Conservation (phyloP, 2,113 vertebrate species). For the Caranx melampygus region DNA sequence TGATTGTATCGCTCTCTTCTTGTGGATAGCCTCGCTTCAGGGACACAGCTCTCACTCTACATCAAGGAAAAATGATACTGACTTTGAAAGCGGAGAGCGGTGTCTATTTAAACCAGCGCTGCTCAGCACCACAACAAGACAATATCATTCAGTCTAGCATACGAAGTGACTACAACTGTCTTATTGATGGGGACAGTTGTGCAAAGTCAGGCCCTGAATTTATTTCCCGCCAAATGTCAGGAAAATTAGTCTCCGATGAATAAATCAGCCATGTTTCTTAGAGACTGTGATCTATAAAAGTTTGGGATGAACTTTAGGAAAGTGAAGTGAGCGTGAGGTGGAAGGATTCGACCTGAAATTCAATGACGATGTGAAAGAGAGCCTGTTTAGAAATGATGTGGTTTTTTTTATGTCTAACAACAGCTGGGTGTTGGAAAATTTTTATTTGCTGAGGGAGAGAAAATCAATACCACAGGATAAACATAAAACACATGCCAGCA, state of each 20-base stretch:
- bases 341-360: background rate
- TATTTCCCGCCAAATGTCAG: conserved; percentile 12
- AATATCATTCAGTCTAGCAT: conserved; percentile 19
- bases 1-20: conserved; percentile 52
- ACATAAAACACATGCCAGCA: background rate
- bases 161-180: conserved; percentile 11
- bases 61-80: conserved; percentile 50
- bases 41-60: conserved; percentile 42
- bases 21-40: conserved; percentile 54
- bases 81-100: conserved; percentile 49
- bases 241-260: background rate
- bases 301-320: background rate
- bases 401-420: background rate
- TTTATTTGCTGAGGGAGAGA: background rate
- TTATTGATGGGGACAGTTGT: conserved; percentile 31
- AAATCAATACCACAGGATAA: too few relatives aligned
- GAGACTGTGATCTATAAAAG: background rate
- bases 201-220: conserved; percentile 28
- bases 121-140: conserved; percentile 9
- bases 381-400: background rate
- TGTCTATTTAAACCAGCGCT: conserved; percentile 42
- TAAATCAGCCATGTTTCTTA: conserved; percentile 16
- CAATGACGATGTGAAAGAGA: background rate
- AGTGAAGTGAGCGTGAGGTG: background rate
- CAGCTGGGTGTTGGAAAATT: background rate